Evolutionary conservation across 23 tunicate species (phyloP).

Genomic region (Corella eumyota): DNA sequence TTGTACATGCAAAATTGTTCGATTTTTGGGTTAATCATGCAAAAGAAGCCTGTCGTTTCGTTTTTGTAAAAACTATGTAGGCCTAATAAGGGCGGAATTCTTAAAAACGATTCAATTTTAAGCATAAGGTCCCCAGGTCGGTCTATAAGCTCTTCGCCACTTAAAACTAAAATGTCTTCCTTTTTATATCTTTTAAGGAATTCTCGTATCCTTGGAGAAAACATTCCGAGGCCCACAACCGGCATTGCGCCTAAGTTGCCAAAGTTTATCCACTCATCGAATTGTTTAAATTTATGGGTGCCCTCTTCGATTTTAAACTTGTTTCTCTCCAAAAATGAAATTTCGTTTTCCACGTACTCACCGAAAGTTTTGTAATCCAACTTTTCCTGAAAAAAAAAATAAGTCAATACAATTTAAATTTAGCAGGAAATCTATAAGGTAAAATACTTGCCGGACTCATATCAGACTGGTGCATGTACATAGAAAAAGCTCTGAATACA

Average conservation of each 20-base stretch:
- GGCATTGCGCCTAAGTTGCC: neutral
- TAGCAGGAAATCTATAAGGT: neutral
- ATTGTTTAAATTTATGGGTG: neutral
- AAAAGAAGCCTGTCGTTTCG: neutral
- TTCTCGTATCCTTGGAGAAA: neutral
- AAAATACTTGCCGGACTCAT: neutral
- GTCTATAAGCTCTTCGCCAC: neutral
- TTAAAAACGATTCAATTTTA: neutral
- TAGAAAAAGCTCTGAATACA: neutral
- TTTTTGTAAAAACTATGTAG: neutral
- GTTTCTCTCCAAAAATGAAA: neutral
- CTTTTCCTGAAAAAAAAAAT: neutral
- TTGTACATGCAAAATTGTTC: neutral
- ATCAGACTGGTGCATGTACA: neutral
- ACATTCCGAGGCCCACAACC: neutral
- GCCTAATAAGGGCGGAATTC: neutral
- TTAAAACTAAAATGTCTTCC: constrained; percentile 4
- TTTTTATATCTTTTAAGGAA: neutral
- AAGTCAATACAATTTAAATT: neutral
- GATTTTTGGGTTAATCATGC: neutral
- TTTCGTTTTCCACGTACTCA: neutral
- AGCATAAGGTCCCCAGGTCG: neutral
- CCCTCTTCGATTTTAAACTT: neutral
- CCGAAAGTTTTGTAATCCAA: neutral
- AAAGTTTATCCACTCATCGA: neutral